These are phyloP conservation scores for Ochotona princeps DNA, from an alignment of 2,113 vertebrate species.

Conservation along the genomic window DNA sequence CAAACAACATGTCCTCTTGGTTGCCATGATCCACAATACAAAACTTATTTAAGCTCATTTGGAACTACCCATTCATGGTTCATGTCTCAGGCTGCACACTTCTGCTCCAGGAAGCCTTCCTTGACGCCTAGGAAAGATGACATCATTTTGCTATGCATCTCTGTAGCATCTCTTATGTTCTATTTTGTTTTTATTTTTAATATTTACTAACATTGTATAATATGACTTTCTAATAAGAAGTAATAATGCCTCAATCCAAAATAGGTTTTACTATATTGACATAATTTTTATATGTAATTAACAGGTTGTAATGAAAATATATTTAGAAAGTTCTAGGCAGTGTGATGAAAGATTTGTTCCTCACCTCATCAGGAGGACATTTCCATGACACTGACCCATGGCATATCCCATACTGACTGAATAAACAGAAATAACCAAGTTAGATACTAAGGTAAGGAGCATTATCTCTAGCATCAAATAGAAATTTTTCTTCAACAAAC, in stretches of 20 bases:
- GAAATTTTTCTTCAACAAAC: constrained; percentile 25
- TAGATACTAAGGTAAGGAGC: neutral
- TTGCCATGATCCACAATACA: neutral
- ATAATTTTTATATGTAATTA: neutral
- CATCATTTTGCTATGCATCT: neutral
- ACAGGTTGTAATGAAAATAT: neutral
- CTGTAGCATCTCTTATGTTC: neutral
- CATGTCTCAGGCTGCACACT: neutral
- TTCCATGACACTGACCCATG: neutral
- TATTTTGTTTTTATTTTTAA: neutral
- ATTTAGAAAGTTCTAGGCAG: neutral
- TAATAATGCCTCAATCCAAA: neutral
- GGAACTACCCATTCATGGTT: neutral
- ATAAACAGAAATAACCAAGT: neutral
- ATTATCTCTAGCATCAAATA: neutral
- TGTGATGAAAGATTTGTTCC: neutral
- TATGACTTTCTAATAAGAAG: neutral
- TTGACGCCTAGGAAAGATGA: neutral
- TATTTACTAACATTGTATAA: neutral
- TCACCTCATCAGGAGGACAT: neutral
- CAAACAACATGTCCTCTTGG: neutral
- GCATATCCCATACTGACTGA: neutral
- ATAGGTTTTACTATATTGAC: neutral
- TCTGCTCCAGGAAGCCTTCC: neutral
- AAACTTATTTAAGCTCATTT: neutral